Conservation (phyloP, 1,140 invertebrate genomes). For the Phymastichus coffea region DNA sequence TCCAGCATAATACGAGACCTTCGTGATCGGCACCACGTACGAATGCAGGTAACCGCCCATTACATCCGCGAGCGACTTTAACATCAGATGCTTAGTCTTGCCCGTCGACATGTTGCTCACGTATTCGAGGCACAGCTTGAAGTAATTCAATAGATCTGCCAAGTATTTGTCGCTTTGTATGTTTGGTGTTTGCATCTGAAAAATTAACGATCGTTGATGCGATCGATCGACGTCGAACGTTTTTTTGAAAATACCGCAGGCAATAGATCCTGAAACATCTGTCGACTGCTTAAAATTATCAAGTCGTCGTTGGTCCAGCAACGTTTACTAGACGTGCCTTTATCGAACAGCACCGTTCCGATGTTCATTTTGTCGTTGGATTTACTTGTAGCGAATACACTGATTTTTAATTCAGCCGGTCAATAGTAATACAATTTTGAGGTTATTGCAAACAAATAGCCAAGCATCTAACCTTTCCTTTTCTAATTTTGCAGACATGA, state of each 20-base stretch:
- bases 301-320: conserved; percentile 47
- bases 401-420: conserved; percentile 26
- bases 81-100: conserved; percentile 53
- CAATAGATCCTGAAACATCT: conserved; percentile 45
- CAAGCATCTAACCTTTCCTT: no score
- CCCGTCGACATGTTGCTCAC: conserved; percentile 50
- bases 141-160: conserved; percentile 55
- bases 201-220: not conserved
- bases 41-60: conserved; percentile 59
- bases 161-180: conserved; percentile 42
- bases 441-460: not conserved
- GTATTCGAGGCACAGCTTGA: conserved; percentile 53
- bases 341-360: conserved; percentile 47
- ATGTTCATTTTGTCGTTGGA: conserved; percentile 31
- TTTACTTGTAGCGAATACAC: not conserved
- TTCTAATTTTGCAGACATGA: conserved; percentile 17
- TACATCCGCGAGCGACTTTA: conserved; percentile 59
- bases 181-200: conserved; percentile 39
- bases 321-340: conserved; percentile 29
- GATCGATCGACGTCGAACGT: no score
- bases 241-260: no score
- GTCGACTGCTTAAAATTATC: conserved; percentile 39
- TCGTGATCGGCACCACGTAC: conserved; percentile 58
- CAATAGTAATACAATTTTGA: not conserved
- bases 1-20: conserved; percentile 63